Evolutionary conservation across 2,113 vertebrate species (phyloP).

Genomic region (Vombatus ursinus): DNA sequence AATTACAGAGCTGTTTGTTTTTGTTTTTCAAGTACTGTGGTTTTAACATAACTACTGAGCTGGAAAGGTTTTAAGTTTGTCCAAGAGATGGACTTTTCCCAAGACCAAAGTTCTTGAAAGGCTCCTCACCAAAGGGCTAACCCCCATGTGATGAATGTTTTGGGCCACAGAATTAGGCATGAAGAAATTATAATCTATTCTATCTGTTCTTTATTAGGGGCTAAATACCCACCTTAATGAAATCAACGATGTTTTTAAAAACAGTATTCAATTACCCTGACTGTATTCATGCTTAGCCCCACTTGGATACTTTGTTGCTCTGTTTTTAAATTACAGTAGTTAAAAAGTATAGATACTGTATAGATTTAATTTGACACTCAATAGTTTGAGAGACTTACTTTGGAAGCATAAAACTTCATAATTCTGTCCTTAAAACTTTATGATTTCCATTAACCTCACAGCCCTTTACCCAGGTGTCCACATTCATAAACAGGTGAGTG

Average conservation of each 20-base stretch:
- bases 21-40: not conserved
- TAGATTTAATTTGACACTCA: constrained; percentile 7
- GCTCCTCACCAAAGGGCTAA: not conserved
- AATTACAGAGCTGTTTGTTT: not conserved
- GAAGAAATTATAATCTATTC: not conserved
- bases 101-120: not conserved
- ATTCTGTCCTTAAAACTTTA: not conserved
- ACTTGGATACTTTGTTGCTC: constrained; percentile 29
- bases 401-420: not conserved
- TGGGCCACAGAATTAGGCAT: not conserved
- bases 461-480: not conserved
- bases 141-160: not conserved
- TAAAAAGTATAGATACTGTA: not conserved
- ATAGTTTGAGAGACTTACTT: not conserved
- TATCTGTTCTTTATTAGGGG: not conserved
- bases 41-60: not conserved
- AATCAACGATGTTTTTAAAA: constrained; percentile 19
- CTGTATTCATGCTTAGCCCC: constrained; percentile 12
- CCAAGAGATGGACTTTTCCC: not conserved
- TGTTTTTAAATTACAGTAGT: constrained; percentile 20
- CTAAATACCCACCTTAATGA: not conserved
- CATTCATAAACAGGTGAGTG: not conserved
- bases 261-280: not conserved
- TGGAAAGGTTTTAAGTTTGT: not conserved
- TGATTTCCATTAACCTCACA: not conserved